phyloP scores from a whole-genome alignment of 2,797 vertebrate species.

The Silurus lanzhouensis region DNA sequence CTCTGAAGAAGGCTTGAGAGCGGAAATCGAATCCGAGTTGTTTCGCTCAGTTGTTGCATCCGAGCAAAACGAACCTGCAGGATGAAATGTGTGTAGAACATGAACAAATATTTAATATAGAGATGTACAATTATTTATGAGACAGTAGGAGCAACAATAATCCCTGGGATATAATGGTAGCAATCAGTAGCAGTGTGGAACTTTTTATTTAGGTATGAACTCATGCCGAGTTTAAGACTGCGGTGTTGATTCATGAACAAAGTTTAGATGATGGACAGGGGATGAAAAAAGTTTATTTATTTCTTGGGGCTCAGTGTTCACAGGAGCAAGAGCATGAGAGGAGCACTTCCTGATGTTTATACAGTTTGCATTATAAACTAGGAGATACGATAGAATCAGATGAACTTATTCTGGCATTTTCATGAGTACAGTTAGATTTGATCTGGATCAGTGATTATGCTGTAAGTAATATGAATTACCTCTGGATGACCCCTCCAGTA shows the following conservation, averaged over 20 bases:
- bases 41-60: conserved; percentile 45
- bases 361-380: too few species aligned
- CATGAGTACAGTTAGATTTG: too few species aligned
- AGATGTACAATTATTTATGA: not conserved
- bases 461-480: conserved; percentile 42
- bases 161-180: too few species aligned
- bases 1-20: conserved; percentile 28
- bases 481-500: conserved; percentile 66
- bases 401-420: too few species aligned
- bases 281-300: not conserved
- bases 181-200: not conserved
- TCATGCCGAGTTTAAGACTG: not conserved
- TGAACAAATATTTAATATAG: not conserved
- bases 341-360: too few species aligned
- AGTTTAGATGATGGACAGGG: not conserved
- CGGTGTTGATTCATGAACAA: not conserved
- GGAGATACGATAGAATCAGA: too few species aligned
- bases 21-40: conserved; percentile 42
- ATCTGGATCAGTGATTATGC: not conserved
- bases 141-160: not conserved
- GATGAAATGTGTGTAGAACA: conserved; percentile 36
- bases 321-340: not conserved
- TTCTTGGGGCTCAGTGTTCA: not conserved
- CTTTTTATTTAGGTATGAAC: not conserved
- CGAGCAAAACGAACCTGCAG: conserved; percentile 62